These are phyloP conservation scores for Panagrolaimus sp. DNA, from an alignment of 1,140 invertebrate species.

Conservation along the genomic window DNA sequence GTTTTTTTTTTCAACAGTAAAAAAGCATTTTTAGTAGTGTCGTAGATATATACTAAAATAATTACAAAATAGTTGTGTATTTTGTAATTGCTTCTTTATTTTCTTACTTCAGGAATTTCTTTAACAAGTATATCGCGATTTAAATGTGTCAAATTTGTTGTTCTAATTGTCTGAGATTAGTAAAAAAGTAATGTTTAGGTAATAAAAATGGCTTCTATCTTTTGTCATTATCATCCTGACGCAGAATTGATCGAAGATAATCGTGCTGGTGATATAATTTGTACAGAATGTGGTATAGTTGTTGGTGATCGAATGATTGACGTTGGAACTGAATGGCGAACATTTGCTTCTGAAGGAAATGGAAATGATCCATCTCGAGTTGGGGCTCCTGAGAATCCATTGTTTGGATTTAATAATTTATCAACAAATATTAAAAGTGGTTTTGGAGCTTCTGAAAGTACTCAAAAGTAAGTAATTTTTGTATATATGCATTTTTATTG, in stretches of 20 bases:
- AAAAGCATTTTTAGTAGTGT: too few species aligned
- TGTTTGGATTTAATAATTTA: constrained; percentile 88
- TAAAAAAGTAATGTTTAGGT: too few species aligned
- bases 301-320: constrained; percentile 98
- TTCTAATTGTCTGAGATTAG: too few species aligned
- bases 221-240: constrained; percentile 76
- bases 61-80: too few species aligned
- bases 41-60: too few species aligned
- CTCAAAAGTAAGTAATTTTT: constrained; percentile 44
- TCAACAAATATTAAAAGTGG: constrained; percentile 93
- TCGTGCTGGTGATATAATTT: constrained; percentile 95
- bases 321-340: constrained; percentile 98
- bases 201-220: too few species aligned
- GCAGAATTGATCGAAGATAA: constrained; percentile 93
- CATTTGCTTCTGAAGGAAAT: constrained; percentile 95
- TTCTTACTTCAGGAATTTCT: too few species aligned
- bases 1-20: too few species aligned
- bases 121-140: too few species aligned
- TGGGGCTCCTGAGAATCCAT: constrained; percentile 77
- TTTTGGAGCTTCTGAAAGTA: constrained; percentile 69
- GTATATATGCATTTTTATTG: too few species aligned
- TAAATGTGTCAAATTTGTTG: too few species aligned
- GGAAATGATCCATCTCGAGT: constrained; percentile 97
- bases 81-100: too few species aligned
- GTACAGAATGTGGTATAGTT: constrained; percentile 94